Evolutionary conservation across 2,888 invertebrate species (phyloP).

Genomic region (Drosophila flavopinicola): DNA sequence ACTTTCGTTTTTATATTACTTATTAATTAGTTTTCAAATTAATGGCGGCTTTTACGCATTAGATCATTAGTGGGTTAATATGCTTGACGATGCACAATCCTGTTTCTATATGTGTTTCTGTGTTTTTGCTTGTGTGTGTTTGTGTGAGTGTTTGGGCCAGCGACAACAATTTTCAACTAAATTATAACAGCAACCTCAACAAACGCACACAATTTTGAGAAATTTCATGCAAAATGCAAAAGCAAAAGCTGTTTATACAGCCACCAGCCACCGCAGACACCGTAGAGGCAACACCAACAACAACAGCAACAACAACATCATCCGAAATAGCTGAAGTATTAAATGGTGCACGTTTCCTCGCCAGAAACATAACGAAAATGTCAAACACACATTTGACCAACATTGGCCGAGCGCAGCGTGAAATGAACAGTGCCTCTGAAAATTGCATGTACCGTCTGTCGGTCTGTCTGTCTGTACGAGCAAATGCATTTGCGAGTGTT

Average conservation of each 20-base stretch:
- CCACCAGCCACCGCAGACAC: conserved; percentile 35
- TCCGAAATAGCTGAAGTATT: conserved; percentile 46
- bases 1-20: too few relatives aligned
- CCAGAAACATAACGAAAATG: conserved; percentile 75
- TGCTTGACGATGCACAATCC: conserved; percentile 4
- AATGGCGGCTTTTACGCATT: neutral
- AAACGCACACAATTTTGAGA: conserved; percentile 66
- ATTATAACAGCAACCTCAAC: conserved; percentile 72
- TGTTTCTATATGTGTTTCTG: neutral
- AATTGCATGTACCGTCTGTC: conserved; percentile 21
- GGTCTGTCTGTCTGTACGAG: neutral
- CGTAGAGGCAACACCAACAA: conserved; percentile 24
- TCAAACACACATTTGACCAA: conserved; percentile 77
- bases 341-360: conserved; percentile 65
- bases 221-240: conserved; percentile 70
- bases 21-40: too few relatives aligned
- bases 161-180: conserved; percentile 64
- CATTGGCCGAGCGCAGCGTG: conserved; percentile 52
- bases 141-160: conserved; percentile 17
- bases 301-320: conserved; percentile 36
- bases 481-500: conserved; percentile 42
- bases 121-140: neutral
- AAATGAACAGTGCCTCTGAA: conserved; percentile 45
- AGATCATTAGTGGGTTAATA: conserved; percentile 51
- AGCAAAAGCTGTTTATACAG: conserved; percentile 52